A percentile compares a stretch with the other conserved stretches of the same genome.
Evolutionary conservation across 2,888 invertebrate genomes (phyloP).

Genomic region (Lamellibrachia columna): DNA sequence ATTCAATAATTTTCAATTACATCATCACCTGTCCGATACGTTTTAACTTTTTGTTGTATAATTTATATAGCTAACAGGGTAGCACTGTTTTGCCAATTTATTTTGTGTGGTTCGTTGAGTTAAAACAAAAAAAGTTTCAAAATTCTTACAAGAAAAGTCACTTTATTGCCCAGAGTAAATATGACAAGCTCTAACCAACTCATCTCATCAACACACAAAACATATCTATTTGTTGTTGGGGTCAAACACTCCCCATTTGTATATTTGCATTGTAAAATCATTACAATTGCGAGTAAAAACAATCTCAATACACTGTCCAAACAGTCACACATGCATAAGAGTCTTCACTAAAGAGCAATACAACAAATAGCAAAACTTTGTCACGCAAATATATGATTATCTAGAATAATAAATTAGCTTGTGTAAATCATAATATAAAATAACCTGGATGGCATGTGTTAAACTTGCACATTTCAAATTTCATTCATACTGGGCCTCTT

Average conservation of each 20-base stretch:
- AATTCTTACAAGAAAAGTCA: neutral
- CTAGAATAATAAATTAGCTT: neutral
- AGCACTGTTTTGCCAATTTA: too few species aligned
- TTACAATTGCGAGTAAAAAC: neutral
- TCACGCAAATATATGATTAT: neutral
- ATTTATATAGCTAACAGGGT: too few species aligned
- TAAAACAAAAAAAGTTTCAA: too few species aligned
- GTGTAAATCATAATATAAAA: slow-evolving; percentile 1
- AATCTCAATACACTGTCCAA: neutral
- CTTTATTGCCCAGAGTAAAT: neutral
- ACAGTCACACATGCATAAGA: neutral
- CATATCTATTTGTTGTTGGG: neutral
- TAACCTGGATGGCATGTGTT: neutral
- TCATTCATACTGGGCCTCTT: neutral
- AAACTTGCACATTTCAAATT: neutral
- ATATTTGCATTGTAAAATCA: neutral
- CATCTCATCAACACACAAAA: neutral
- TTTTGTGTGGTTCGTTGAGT: too few species aligned
- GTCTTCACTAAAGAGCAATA: neutral
- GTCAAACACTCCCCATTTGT: neutral
- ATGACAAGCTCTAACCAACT: too few species aligned
- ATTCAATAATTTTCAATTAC: too few species aligned
- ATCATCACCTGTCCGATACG: too few species aligned
- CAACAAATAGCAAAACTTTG: neutral
- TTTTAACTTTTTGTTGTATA: too few species aligned